Base-by-base conservation (phyloP, 2,888 invertebrate genomes). In the Clistopyga incitator region DNA sequence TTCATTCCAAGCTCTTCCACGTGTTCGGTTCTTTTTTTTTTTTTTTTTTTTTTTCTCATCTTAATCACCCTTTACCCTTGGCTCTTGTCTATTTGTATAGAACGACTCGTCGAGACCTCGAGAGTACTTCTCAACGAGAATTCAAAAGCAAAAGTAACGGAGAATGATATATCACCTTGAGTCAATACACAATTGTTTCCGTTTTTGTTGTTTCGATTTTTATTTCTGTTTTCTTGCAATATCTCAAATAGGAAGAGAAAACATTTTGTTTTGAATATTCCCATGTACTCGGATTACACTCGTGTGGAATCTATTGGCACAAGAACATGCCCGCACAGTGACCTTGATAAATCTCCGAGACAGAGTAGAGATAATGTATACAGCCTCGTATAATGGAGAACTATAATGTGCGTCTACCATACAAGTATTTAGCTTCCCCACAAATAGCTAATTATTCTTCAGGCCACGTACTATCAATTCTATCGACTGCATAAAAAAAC, bases 401-500 rank as follows among this genome's bases (percentile, higher is more conserved):
- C n/a, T n/a, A 61, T 74, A 74, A 74, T 64, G 74, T 18, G 50
- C 38, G 50, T 64, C 50, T 20, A 4, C 56, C n/a, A n/a, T n/a
- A n/a, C n/a, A n/a, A n/a, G n/a, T n/a, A n/a, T n/a, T n/a, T n/a
- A n/a, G n/a, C n/a, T n/a, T n/a, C n/a, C n/a, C n/a, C n/a, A n/a
- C n/a, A n/a, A n/a, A 64, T 74, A 61, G 61, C 50, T 64, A 61
- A 74, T 74, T 64, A 45, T 71, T 42, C 71, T 13, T 47, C 47
- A 18, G n/a, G 6, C 23, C 45, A 34, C 59, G 47, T 3, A 20
- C 61, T 61, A 74, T 50, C 74, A 50, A 74, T 74, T 74, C 23
- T n/a, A 15, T n/a, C n/a, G n/a, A n/a, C n/a, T n/a, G n/a, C n/a
- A n/a, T n/a, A n/a, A n/a, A n/a, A n/a, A n/a, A n/a, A n/a, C n/a